Conservation (phyloP, 2,113 vertebrate species). For the Amphiprion percula region DNA sequence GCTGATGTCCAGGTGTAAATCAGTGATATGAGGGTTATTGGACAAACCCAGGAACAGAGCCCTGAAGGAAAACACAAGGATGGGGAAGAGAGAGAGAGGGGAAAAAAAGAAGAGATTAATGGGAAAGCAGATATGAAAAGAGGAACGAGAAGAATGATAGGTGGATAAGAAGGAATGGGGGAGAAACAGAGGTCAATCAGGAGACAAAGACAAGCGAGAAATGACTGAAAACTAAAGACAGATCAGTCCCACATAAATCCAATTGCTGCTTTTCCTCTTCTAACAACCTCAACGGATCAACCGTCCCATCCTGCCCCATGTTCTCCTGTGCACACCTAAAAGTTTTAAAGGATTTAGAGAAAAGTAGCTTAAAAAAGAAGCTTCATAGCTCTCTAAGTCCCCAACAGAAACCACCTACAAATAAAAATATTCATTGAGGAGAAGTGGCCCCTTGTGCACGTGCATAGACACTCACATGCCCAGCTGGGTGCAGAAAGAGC, state of each 20-base stretch:
- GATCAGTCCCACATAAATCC: conserved; percentile 50
- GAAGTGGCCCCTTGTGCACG: conserved; percentile 27
- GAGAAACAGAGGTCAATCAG: conserved; percentile 39
- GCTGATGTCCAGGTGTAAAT: conserved; percentile 91
- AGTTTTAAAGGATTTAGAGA: conserved; percentile 69
- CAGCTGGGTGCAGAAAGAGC: conserved; percentile 18
- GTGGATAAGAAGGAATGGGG: conserved; percentile 14
- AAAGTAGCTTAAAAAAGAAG: conserved; percentile 70
- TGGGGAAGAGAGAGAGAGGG: background rate
- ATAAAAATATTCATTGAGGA: conserved; percentile 44
- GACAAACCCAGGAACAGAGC: conserved; percentile 90
- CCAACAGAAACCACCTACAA: conserved; percentile 32
- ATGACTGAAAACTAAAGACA: background rate
- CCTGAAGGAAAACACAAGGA: conserved; percentile 76
- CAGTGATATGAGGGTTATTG: conserved; percentile 90
- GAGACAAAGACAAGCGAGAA: conserved; percentile 6
- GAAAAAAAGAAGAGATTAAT: background rate
- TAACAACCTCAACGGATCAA: conserved; percentile 42
- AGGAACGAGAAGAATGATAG: conserved; percentile 11
- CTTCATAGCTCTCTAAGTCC: conserved; percentile 36
- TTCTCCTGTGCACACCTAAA: conserved; percentile 48
- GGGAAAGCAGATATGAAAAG: background rate
- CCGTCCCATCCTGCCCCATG: background rate
- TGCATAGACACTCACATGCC: background rate
- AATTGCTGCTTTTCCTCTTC: conserved; percentile 30